Evolutionary conservation across 2,113 vertebrate genomes (phyloP).

Genomic region (Pristiophorus japonicus): DNA sequence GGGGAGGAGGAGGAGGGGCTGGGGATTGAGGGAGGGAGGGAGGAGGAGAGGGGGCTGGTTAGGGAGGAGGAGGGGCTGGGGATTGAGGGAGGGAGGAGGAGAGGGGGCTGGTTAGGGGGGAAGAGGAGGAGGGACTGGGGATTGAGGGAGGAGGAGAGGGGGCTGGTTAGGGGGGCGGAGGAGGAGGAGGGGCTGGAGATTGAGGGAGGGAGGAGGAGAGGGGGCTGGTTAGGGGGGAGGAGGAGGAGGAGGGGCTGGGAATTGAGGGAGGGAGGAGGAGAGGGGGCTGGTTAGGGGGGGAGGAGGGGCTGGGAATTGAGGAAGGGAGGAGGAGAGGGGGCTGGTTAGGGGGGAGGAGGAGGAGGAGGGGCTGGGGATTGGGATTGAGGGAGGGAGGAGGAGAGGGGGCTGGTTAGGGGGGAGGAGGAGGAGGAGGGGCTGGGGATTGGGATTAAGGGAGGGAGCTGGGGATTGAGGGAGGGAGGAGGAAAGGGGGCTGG

Average conservation of each 20-base stretch:
- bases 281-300: neutral
- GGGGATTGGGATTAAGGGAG: neutral
- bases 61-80: neutral
- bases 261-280: too few species aligned
- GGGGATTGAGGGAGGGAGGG: neutral
- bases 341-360: too few species aligned
- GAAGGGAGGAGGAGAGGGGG: neutral
- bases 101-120: too few species aligned
- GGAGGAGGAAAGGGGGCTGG: too few species aligned
- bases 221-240: neutral
- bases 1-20: accelerated
- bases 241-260: too few species aligned
- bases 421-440: too few species aligned
- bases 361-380: neutral
- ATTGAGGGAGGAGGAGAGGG: neutral
- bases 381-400: too few species aligned
- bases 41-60: neutral
- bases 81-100: neutral
- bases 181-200: too few species aligned
- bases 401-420: neutral
- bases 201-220: neutral
- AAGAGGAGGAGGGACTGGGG: neutral
- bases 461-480: neutral
- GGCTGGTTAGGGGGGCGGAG: neutral
- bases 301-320: too few species aligned